Base-by-base conservation (phyloP, 1,140 invertebrate species). In the Neodiprion fabricii region DNA sequence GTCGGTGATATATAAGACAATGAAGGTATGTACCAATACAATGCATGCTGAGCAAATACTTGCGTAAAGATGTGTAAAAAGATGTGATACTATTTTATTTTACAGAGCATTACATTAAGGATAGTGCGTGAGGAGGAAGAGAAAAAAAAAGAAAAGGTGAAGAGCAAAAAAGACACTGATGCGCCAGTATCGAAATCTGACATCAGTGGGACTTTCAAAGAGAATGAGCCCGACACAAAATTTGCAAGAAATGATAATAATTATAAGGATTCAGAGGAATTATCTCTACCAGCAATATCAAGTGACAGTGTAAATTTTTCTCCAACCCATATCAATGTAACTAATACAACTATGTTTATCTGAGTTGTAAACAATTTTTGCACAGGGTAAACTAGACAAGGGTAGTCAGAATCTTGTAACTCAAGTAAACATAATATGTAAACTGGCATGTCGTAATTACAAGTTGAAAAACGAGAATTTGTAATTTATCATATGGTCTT, bases 71-170 rank as follows among this genome's bases (percentile, higher is more conserved):
- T 1, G 21, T 10, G 21, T 14, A 61, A 61, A 61, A 61, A 61
- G 5, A 61, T 17, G 11, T 61, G n/a, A 61, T 40, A 40, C 28
- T 61, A 73, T 72, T 48, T n/a, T 23, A 5, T 28, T 75, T 72
- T 79, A 23, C 71, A 85, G 84, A 79, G 79, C 49, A 80, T 84
- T 3, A 85, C 85, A 11, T 78, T 85, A 8, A 80, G 85, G 79
- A 77, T 85, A 47, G 50, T 86, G 11, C 78, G 79, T 0, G 71
- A 80, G 65, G 77, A 79, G 48, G 73, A 77, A 49, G 68, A 70
- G 65, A 66, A 72, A 65, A 75, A 77, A 76, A 67, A 50, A 76
- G 65, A 74, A 40, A 70, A 75, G n/a, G 9, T 9, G 9, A 61
- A 14, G 9, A 61, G 53, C 11, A 61, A 14, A 12, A 61, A 61